Evolutionary conservation across 2,113 vertebrate species (phyloP), one percentile per base, ranked within the genome.

Genomic region (Muntiacus muntjak): DNA sequence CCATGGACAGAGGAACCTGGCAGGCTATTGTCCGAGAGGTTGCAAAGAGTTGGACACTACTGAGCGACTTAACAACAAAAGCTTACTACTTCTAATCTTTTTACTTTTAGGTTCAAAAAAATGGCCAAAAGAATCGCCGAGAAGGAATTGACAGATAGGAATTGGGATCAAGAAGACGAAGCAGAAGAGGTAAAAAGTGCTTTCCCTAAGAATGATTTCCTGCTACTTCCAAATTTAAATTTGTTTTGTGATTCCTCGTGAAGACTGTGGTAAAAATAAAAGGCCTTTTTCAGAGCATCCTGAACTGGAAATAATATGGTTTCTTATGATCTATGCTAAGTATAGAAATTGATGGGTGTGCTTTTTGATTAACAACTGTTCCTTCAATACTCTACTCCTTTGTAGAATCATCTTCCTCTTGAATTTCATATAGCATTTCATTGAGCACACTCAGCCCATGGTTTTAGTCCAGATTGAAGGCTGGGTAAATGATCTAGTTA

Each of bases 91-190:
- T 91, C 17, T 92, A 0, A 43, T 7, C 40, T 86, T 43, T 33
- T 36, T 82, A 7, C 58, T n/a, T 81, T 81, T 76, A 99, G 99
- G 97, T 90, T 97, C 45, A 40, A 14, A 91, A 98, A 98, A 98
- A 99, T 99, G 99, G 99, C 99, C 55, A 99, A 99, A 97, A 99
- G 99, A 98, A 99, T 99, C 79, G 99, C 99, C 16, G 99, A 99
- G 85, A 99, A 99, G 96, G 99, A 99, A 93, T 96, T 99, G 94
- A 99, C 99, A 4, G 99, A 99, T 97, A 98, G 99, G 97, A 99
- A 99, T 97, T 99, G 99, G 99, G 99, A 99, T 98, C 99, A 99
- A 98, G 99, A 99, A 97, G 99, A 99, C 50, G 99, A 99, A 97
- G 99, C 99, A 23, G 99, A 99, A 97, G 99, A 99, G 99, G 99